Percentiles rank a stretch among this genome's conserved stretches.
Evolutionary conservation across 1,140 invertebrate species (phyloP).

Genomic region (Adelges cooleyi): DNA sequence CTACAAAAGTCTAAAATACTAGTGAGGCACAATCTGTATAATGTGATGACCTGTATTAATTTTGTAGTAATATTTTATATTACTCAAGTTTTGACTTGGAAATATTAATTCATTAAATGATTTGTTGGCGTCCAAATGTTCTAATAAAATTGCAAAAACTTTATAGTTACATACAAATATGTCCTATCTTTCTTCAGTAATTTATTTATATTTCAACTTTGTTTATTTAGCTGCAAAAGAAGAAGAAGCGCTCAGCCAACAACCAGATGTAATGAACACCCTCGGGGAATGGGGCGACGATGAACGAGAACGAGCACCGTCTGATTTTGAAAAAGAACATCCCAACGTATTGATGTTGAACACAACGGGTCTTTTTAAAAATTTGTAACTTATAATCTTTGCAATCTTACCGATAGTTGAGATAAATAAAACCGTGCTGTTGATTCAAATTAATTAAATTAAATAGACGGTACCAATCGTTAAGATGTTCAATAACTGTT

Average conservation of each 20-base stretch:
- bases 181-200: too few relatives aligned
- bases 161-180: too few relatives aligned
- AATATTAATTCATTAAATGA: too few relatives aligned
- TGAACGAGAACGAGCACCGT: conserved; percentile 55
- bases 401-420: neutral
- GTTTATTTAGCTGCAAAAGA: conserved; percentile 45
- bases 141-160: too few relatives aligned
- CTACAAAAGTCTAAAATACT: too few relatives aligned
- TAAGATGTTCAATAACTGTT: neutral
- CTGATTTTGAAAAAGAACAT: conserved; percentile 64
- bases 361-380: conserved; percentile 54
- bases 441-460: neutral
- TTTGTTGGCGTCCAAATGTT: too few relatives aligned
- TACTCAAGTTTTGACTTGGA: too few relatives aligned
- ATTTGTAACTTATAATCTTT: conserved; percentile 48
- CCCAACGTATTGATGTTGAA: conserved; percentile 64
- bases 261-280: conserved; percentile 57
- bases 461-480: neutral
- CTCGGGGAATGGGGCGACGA: conserved; percentile 60
- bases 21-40: too few relatives aligned
- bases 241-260: conserved; percentile 49
- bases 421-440: neutral
- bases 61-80: too few relatives aligned
- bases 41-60: too few relatives aligned
- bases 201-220: too few relatives aligned